Base-by-base conservation (phyloP, 2,888 invertebrate species). In the Plebejus melissa region DNA sequence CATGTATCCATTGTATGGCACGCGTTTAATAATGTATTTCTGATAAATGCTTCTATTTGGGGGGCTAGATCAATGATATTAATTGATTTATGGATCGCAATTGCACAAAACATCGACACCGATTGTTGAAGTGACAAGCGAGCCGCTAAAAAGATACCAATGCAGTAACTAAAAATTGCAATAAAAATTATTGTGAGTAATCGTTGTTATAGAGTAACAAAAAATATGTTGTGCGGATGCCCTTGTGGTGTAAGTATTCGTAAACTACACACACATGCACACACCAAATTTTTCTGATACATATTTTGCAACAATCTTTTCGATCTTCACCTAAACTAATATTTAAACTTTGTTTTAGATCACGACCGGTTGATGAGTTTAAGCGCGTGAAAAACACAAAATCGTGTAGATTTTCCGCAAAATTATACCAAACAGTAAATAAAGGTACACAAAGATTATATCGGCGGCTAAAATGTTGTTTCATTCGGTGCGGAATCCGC, bases 1-100 rank as follows among this genome's bases (percentile, higher is more conserved):
- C 86, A 86, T 87, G 85, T 79, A 77, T 77, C 78, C 77, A 86
- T 83, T 83, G 85, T 83, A 86, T 85, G 90, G 87, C 89, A 88
- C 91, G 90, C 88, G 88, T 85, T 81, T 70, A 80, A 86, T 86
- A 89, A 87, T 91, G 83, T 87, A 84, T 83, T 85, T 84, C 86
- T 85, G 87, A 90, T 91, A 90, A 91, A 91, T 89, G 81, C 83
- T 82, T 81, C 83, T 85, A 85, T 89, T 87, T 88, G 86, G 86
- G 86, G 85, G 88, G 88, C 86, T 85, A 85, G 82, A 81, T 85
- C 84, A 87, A 87, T 88, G 87, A 88, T 88, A 87, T 80, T 79
- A 80, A 79, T 84, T 91, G 92, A 93, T 93, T 93, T 93, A 93
- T 90, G 32, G 72, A 32, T 50, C 1, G 32, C 72, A n/a, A 80